These are phyloP conservation scores for Hydrochoerus hydrochaeris DNA, from an alignment of 2,113 vertebrate genomes.

Conservation along the genomic window DNA sequence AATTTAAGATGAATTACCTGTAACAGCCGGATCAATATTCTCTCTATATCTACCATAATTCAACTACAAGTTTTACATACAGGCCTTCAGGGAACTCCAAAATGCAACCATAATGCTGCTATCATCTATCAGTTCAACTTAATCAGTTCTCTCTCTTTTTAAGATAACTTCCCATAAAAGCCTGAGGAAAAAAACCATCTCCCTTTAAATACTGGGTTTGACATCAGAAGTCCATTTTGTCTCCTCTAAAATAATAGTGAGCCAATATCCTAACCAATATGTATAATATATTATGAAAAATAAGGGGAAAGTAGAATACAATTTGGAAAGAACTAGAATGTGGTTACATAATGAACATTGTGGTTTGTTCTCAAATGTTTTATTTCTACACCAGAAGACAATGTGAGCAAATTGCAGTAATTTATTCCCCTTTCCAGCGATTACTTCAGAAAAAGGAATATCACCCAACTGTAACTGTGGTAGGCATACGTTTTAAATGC, in stretches of 20 bases:
- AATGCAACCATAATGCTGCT: not conserved
- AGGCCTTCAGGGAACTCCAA: not conserved
- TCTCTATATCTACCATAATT: not conserved
- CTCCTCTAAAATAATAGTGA: not conserved
- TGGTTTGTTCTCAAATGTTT: not conserved
- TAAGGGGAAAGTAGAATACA: not conserved
- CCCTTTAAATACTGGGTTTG: not conserved
- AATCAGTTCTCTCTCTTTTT: not conserved
- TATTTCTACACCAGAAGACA: not conserved
- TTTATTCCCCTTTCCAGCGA: not conserved
- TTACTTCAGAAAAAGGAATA: not conserved
- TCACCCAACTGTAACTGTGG: not conserved
- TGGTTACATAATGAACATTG: not conserved
- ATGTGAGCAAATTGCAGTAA: conserved; percentile 38
- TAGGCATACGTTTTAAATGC: conserved; percentile 6
- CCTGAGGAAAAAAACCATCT: not conserved
- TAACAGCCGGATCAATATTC: not conserved
- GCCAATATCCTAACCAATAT: conserved; percentile 9
- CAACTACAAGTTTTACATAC: not conserved
- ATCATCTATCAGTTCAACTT: not conserved
- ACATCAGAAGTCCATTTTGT: not conserved
- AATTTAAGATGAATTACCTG: not conserved
- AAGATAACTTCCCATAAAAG: not conserved
- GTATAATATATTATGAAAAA: not conserved
- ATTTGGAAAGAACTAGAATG: not conserved